A percentile compares a stretch with the other conserved stretches of the same genome.
Evolutionary conservation across 1,140 invertebrate genomes (phyloP).

Genomic region (Bombus picipes): DNA sequence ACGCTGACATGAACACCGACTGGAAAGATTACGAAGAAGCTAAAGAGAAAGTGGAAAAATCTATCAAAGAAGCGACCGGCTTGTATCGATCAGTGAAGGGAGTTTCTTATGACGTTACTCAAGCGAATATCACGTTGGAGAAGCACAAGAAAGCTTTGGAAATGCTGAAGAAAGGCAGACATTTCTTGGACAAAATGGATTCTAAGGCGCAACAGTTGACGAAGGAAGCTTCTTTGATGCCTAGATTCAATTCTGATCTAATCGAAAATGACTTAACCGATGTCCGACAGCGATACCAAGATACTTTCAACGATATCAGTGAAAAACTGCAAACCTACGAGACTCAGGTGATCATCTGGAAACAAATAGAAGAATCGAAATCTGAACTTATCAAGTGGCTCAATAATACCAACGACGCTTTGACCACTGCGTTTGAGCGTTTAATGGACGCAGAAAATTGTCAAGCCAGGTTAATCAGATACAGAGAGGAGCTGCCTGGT

Average conservation of each 20-base stretch:
- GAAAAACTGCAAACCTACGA: constrained; percentile 91
- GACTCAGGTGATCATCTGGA: constrained; percentile 94
- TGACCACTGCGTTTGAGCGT: constrained; percentile 89
- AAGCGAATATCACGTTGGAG: constrained; percentile 85
- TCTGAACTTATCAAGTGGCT: constrained; percentile 93
- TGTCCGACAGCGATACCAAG: constrained; percentile 89
- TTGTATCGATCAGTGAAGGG: constrained; percentile 84
- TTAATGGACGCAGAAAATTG: constrained; percentile 91
- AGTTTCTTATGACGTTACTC: constrained; percentile 86
- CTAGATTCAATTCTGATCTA: constrained; percentile 87
- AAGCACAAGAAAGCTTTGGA: constrained; percentile 90
- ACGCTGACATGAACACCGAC: constrained; percentile 87
- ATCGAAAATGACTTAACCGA: constrained; percentile 86
- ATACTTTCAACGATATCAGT: constrained; percentile 87
- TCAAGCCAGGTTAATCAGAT: constrained; percentile 90
- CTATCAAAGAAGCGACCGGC: constrained; percentile 86
- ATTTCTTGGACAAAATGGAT: constrained; percentile 89
- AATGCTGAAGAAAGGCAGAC: constrained; percentile 88
- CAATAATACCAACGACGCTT: constrained; percentile 88
- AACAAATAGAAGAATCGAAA: constrained; percentile 93
- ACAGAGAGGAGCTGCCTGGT: constrained; percentile 92
- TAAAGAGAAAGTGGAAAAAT: constrained; percentile 86
- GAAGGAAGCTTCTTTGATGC: constrained; percentile 89
- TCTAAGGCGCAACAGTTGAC: constrained; percentile 87
- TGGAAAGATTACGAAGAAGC: constrained; percentile 90